These are phyloP conservation scores for Pinctada fucata DNA, from an alignment of 2,888 invertebrate species.

Conservation along the genomic window DNA sequence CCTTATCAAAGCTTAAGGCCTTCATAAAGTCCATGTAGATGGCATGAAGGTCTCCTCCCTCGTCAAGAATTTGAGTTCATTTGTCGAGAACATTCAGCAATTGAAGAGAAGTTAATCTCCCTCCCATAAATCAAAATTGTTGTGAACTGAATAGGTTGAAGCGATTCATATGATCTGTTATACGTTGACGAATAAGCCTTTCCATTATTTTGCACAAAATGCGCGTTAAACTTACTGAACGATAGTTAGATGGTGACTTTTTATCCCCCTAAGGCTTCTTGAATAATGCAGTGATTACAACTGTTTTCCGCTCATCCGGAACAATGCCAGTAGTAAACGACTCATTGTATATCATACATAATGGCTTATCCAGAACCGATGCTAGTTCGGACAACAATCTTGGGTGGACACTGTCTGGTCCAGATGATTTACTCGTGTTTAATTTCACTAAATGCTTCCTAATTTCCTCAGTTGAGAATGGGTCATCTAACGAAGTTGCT, in stretches of 20 bases:
- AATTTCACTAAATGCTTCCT: too few species aligned
- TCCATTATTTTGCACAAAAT: constrained; percentile 16
- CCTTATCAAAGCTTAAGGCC: too few species aligned
- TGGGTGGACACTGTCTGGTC: too few species aligned
- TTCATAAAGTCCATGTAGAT: constrained; percentile 15
- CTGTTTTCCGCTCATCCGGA: constrained; percentile 6
- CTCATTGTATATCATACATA: too few species aligned
- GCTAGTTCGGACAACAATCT: too few species aligned
- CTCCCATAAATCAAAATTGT: constrained; percentile 18
- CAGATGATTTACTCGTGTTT: too few species aligned
- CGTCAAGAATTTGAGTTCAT: neutral
- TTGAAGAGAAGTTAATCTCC: neutral
- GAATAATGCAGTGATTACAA: neutral
- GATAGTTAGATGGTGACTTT: constrained; percentile 14
- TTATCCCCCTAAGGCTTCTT: constrained; percentile 2
- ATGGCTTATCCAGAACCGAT: too few species aligned
- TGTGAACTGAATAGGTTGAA: neutral
- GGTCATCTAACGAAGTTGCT: too few species aligned
- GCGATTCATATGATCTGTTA: constrained; percentile 8
- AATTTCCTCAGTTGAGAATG: too few species aligned
- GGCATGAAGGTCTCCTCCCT: neutral
- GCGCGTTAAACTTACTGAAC: neutral
- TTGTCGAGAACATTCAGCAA: constrained; percentile 3
- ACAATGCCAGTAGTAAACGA: neutral
- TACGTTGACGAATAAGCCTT: neutral